Conservation (phyloP, 2,888 invertebrate genomes). For the Limnephilus auricula region DNA sequence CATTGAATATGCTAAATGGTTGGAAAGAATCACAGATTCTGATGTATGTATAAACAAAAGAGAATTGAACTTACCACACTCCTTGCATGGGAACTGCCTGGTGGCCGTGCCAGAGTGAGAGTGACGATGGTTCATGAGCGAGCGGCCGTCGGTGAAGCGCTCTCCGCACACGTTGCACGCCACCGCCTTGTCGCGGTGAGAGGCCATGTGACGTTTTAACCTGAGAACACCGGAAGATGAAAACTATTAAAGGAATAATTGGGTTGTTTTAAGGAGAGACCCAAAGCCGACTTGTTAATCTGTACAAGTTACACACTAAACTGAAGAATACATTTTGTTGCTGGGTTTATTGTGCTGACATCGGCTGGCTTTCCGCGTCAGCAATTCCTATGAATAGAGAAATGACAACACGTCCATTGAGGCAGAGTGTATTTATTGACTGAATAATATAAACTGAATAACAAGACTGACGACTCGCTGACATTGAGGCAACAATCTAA, state of each 20-base stretch:
- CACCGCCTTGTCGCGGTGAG: slow-evolving; percentile 84
- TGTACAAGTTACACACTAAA: too few relatives aligned
- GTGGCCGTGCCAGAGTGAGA: slow-evolving; percentile 77
- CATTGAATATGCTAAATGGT: background rate
- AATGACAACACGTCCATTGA: too few relatives aligned
- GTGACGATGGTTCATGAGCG: slow-evolving; percentile 84
- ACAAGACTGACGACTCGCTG: too few relatives aligned
- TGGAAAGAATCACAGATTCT: background rate
- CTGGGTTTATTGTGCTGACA: too few relatives aligned
- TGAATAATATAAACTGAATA: too few relatives aligned
- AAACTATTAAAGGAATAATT: background rate
- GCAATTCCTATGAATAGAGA: too few relatives aligned
- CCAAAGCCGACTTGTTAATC: background rate
- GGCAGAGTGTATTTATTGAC: too few relatives aligned
- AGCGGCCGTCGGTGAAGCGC: slow-evolving; percentile 83
- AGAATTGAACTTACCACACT: slow-evolving; percentile 79
- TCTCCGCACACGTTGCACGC: slow-evolving; percentile 84
- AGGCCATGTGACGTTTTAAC: slow-evolving; percentile 82
- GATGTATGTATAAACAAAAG: background rate
- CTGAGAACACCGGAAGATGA: slow-evolving; percentile 59
- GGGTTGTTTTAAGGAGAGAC: background rate
- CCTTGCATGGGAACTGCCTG: slow-evolving; percentile 87
- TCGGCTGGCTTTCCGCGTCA: too few relatives aligned
- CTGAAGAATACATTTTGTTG: too few relatives aligned
- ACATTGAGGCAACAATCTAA: too few relatives aligned